Evolutionary conservation across 2,888 invertebrate genomes (phyloP), one percentile per base, ranked within the genome.

Genomic region (Lagria hirta): DNA sequence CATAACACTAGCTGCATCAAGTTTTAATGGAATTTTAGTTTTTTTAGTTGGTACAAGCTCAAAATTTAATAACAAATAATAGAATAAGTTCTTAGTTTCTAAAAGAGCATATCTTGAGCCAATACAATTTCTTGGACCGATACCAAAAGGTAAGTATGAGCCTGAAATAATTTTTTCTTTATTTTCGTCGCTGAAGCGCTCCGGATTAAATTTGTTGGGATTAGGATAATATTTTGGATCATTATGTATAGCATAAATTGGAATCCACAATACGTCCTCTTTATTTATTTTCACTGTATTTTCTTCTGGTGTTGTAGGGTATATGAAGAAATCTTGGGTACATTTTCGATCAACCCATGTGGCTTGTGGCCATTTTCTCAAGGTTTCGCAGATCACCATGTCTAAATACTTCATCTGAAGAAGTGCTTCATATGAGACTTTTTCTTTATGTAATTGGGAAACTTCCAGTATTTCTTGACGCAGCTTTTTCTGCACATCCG

Each of bases 161-260:
- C 74, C 73, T 0, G 76, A 69, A 1, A 73, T 70, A 29, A 77
- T 70, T 3, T 73, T 68, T 10, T 69, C 67, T 55, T 74, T 77
- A 49, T 75, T 76, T 10, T 77, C 76, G 0, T 71, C 70, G 51
- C 73, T 70, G 55, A 80, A 80, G 37, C 80, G 66, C 47, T 78
- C 78, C 0, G 76, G 76, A 22, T 68, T 69, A 51, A 78, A 77
- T 30, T 69, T 66, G 1, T 73, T 58, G 1, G 81, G 80, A 13
- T 80, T 70, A 0, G 76, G 75, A 52, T 75, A 81, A 51, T 73
- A 69, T n/a, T 76, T 66, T 0, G 76, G 72, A 55, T 81, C 79
- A 64, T 73, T 74, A 36, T 80, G 79, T 3, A 80, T 58, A 1
- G 73, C 77, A 35, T 70, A 72, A 3, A 75, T 57, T 0, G 77